Conservation (phyloP, 2,888 invertebrate species). For the Athripsodes cinereus region DNA sequence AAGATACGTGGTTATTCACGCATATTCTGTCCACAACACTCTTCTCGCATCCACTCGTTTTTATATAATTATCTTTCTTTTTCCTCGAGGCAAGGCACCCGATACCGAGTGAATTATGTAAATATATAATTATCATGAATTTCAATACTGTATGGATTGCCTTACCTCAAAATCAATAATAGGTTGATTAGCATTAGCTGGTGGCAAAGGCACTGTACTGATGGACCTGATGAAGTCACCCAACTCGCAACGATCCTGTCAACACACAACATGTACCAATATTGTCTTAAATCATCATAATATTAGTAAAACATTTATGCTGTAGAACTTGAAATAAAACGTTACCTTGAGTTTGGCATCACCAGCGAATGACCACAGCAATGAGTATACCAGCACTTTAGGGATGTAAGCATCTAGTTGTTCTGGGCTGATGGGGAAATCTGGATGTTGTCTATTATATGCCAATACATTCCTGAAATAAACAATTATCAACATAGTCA, state of each 20-base stretch:
- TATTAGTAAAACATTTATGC: not conserved
- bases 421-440: conserved; percentile 91
- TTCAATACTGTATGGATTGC: too few relatives aligned
- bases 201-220: conserved; percentile 88
- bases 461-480: conserved; percentile 70
- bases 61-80: too few relatives aligned
- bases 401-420: conserved; percentile 91
- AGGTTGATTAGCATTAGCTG: conserved; percentile 69
- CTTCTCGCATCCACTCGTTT: too few relatives aligned
- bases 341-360: conserved; percentile 92
- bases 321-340: not conserved
- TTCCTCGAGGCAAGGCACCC: too few relatives aligned
- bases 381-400: conserved; percentile 85
- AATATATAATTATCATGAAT: too few relatives aligned
- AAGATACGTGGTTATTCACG: too few relatives aligned
- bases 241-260: conserved; percentile 72
- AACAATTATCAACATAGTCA: not conserved
- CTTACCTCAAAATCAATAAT: conserved; percentile 93
- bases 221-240: conserved; percentile 94
- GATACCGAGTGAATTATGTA: too few relatives aligned
- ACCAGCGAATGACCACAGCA: conserved; percentile 97
- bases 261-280: not conserved
- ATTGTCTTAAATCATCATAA: not conserved
- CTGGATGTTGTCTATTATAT: conserved; percentile 89
- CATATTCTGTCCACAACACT: too few relatives aligned